Percentiles rank a stretch among this genome's conserved stretches.
These are phyloP conservation scores for Polietes domitor DNA, from an alignment of 2,888 invertebrate species.

Conservation along the genomic window DNA sequence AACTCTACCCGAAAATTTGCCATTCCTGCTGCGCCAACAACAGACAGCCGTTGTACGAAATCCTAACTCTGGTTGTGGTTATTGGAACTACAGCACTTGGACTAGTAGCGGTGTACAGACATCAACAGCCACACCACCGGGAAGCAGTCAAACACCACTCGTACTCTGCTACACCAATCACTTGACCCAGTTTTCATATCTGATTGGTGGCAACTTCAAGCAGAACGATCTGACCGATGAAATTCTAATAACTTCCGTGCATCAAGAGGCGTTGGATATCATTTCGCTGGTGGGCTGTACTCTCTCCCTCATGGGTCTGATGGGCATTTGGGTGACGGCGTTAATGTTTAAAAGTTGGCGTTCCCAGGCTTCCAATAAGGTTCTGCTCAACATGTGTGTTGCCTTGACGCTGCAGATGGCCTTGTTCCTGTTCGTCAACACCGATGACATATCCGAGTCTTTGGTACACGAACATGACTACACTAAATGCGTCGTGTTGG, in stretches of 20 bases:
- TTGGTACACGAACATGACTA: conserved; percentile 71
- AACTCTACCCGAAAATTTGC: conserved; percentile 82
- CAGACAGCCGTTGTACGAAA: conserved; percentile 44
- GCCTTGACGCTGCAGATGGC: conserved; percentile 84
- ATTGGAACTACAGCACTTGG: conserved; percentile 85
- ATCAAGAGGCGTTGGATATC: conserved; percentile 82
- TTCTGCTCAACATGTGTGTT: conserved; percentile 85
- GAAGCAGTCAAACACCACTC: conserved; percentile 70
- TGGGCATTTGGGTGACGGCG: conserved; percentile 84
- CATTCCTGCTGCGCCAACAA: conserved; percentile 80
- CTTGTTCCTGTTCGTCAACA: conserved; percentile 77
- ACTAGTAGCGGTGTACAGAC: conserved; percentile 82
- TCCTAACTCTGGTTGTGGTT: conserved; percentile 81
- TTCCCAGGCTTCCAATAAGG: conserved; percentile 84
- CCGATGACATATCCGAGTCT: conserved; percentile 73
- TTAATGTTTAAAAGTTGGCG: conserved; percentile 84
- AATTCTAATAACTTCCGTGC: conserved; percentile 76
- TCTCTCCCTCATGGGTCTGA: conserved; percentile 83
- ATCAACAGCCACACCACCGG: conserved; percentile 68
- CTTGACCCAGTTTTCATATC: conserved; percentile 84
- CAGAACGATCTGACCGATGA: conserved; percentile 73
- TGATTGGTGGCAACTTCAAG: conserved; percentile 78
- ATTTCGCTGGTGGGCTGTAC: conserved; percentile 84
- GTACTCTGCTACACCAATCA: conserved; percentile 83
- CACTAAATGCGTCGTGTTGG: conserved; percentile 83